phyloP scores from a whole-genome alignment of 2,113 vertebrate genomes.

The Crypturellus undulatus region DNA sequence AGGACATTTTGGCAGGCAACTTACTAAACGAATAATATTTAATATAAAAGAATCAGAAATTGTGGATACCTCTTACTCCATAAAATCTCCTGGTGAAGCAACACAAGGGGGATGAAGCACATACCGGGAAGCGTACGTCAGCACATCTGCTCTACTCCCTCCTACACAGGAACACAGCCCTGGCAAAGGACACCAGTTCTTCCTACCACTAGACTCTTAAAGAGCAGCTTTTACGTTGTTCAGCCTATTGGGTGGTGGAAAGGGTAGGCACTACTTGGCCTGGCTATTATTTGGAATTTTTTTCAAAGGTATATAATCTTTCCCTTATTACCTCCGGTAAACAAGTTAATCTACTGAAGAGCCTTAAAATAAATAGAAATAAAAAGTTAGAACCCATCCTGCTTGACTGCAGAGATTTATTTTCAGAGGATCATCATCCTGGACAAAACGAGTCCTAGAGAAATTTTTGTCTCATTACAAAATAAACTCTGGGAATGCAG shows the following conservation, averaged over 20 bases:
- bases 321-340: neutral
- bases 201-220: neutral
- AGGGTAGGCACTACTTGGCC: neutral
- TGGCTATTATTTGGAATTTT: neutral
- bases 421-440: neutral
- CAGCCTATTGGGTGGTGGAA: neutral
- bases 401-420: neutral
- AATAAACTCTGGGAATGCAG: neutral
- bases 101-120: neutral
- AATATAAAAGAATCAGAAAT: neutral
- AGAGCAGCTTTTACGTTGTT: neutral
- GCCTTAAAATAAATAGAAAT: neutral
- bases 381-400: neutral
- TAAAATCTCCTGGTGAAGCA: neutral
- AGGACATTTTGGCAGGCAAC: neutral
- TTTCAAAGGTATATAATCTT: neutral
- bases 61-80: neutral
- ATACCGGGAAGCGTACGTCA: neutral
- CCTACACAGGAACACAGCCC: neutral
- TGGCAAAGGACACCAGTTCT: neutral
- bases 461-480: neutral
- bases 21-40: neutral
- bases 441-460: neutral
- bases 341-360: neutral
- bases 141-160: neutral